Percentiles rank a stretch among this genome's conserved stretches.
Conservation (phyloP, 2,113 vertebrate species). For the Sceloporus undulatus region DNA sequence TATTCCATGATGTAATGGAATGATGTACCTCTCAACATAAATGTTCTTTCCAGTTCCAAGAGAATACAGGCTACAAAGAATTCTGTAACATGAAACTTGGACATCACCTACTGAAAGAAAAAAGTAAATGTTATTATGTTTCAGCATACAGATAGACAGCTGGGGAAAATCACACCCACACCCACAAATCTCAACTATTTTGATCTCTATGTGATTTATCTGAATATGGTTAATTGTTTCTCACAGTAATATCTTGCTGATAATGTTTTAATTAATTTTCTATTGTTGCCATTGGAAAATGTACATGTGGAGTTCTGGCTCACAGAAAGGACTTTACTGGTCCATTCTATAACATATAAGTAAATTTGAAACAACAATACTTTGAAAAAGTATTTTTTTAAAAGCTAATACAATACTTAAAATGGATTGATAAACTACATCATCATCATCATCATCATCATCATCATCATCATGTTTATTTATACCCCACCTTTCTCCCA, state of each 20-base stretch:
- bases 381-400: no score
- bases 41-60: conserved; percentile 98
- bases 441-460: no score
- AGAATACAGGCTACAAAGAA: conserved; percentile 94
- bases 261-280: not conserved
- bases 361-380: no score
- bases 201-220: not conserved
- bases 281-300: not conserved
- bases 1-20: conserved; percentile 19
- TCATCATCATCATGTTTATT: no score
- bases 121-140: conserved; percentile 26
- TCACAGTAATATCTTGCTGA: not conserved
- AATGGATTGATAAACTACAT: no score
- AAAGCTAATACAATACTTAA: no score
- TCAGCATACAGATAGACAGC: not conserved
- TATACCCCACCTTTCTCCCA: no score
- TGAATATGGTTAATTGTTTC: not conserved
- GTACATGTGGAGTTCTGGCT: not conserved
- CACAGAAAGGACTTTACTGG: no score
- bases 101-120: conserved; percentile 90
- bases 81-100: conserved; percentile 96
- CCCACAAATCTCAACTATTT: not conserved
- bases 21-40: conserved; percentile 96
- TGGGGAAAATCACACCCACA: not conserved
- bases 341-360: no score